These are phyloP conservation scores for Hybos culiciformis DNA, from an alignment of 2,888 invertebrate species.

Conservation along the genomic window DNA sequence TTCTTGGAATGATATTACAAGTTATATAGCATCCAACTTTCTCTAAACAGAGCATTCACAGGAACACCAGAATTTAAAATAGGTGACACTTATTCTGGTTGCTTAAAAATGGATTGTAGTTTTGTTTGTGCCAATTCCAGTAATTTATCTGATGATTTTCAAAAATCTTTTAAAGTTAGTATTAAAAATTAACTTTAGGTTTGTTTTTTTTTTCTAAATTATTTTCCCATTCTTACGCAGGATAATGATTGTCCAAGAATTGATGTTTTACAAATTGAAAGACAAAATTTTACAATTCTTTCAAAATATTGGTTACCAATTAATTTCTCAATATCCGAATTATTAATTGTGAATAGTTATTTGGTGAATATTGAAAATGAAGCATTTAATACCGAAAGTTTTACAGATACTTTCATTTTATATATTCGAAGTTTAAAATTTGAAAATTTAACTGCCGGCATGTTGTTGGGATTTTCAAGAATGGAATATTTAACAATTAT, in stretches of 20 bases:
- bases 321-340: slow-evolving; percentile 14
- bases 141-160: slow-evolving; percentile 11
- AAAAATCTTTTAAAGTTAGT: slow-evolving; percentile 13
- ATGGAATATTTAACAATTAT: slow-evolving; percentile 21
- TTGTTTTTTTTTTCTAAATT: neutral
- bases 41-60: too few species aligned
- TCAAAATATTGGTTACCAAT: slow-evolving; percentile 16
- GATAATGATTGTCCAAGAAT: slow-evolving; percentile 11
- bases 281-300: slow-evolving; percentile 15
- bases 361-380: slow-evolving; percentile 18
- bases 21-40: too few species aligned
- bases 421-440: slow-evolving; percentile 16
- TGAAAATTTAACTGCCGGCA: slow-evolving; percentile 18
- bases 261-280: slow-evolving; percentile 14
- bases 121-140: slow-evolving; percentile 13
- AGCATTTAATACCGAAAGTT: slow-evolving; percentile 24
- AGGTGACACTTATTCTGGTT: slow-evolving; percentile 1
- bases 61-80: too few species aligned
- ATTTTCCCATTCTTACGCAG: slow-evolving; percentile 11
- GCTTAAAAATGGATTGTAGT: slow-evolving; percentile 13
- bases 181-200: neutral
- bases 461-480: slow-evolving; percentile 22
- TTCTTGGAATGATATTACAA: too few species aligned
- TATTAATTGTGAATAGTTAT: slow-evolving; percentile 17
- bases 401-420: slow-evolving; percentile 18